phyloP scores from a whole-genome alignment of 92 coral and sea anemone species.

The Plumapathes pennacea region DNA sequence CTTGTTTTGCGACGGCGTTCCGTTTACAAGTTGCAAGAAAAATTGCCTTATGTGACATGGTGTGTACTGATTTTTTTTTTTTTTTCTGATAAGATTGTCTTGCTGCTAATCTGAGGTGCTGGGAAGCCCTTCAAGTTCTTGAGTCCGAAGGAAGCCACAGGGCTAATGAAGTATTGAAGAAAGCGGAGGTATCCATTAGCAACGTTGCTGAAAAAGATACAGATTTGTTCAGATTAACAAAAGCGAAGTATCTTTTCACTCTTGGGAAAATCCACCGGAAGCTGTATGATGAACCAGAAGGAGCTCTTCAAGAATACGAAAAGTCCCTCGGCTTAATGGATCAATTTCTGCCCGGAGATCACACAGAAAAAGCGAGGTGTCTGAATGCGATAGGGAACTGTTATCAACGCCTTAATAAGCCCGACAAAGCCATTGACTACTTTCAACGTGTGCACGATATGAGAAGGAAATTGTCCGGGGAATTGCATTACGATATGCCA shows the following conservation, averaged over 20 bases:
- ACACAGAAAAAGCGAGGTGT: conserved; percentile 45
- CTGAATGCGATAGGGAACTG: conserved; percentile 66
- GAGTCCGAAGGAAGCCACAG: conserved; percentile 38
- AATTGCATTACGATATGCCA: conserved; percentile 18
- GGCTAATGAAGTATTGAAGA: conserved; percentile 27
- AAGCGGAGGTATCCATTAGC: conserved; percentile 27
- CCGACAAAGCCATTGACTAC: conserved; percentile 9
- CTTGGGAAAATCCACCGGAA: conserved; percentile 35
- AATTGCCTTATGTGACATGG: too few species aligned
- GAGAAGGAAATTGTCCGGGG: conserved; percentile 40
- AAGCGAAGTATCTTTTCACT: conserved; percentile 20
- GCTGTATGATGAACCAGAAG: background rate
- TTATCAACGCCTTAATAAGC: conserved; percentile 14
- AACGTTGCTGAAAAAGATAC: conserved; percentile 22
- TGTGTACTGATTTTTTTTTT: too few species aligned
- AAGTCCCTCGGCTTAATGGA: conserved; percentile 17
- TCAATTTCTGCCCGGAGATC: conserved; percentile 6
- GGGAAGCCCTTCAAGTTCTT: conserved; percentile 55
- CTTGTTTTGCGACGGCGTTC: too few species aligned
- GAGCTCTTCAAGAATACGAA: conserved; percentile 21
- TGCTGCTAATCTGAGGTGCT: conserved; percentile 57
- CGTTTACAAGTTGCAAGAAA: too few species aligned
- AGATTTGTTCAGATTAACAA: conserved; percentile 16
- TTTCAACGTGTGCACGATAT: conserved; percentile 29
- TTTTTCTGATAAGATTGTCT: too few species aligned